phyloP scores from a whole-genome alignment of 2,888 invertebrate species.

The Noctua pronuba region DNA sequence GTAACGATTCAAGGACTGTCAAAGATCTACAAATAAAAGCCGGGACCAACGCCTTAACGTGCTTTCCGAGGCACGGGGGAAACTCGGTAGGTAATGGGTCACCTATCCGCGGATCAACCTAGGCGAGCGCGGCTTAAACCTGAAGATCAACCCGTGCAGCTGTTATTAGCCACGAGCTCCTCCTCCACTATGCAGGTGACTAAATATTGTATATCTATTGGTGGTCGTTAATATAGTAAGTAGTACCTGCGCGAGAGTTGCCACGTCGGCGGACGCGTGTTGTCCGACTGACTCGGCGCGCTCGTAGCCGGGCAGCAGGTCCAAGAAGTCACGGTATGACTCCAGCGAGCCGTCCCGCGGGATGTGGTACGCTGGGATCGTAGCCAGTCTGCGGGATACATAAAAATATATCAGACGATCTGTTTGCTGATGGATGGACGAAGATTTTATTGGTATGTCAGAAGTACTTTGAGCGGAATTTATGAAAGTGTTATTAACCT shows the following conservation, averaged over 20 bases:
- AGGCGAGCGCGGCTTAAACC: not conserved
- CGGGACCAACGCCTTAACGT: no score
- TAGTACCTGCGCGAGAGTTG: constrained; percentile 94
- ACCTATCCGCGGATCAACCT: not conserved
- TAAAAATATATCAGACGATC: no score
- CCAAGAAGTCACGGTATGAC: constrained; percentile 95
- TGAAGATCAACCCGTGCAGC: not conserved
- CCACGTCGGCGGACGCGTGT: constrained; percentile 97
- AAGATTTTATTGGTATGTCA: no score
- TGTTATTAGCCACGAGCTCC: not conserved
- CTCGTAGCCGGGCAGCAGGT: constrained; percentile 94
- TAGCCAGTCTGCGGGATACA: constrained; percentile 91
- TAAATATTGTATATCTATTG: not conserved
- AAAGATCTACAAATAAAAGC: no score
- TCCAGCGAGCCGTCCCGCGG: constrained; percentile 95
- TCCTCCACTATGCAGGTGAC: not conserved
- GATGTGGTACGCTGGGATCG: constrained; percentile 94
- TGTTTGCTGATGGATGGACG: no score
- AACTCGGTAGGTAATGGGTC: not conserved
- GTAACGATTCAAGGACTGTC: no score
- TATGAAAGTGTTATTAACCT: no score
- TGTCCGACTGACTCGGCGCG: constrained; percentile 97
- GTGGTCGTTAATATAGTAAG: not conserved
- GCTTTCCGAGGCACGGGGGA: not conserved
- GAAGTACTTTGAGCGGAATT: no score